Evolutionary conservation across 2,888 invertebrate genomes (phyloP), one percentile per base, ranked within the genome.

Genomic region (Hesperia comma): DNA sequence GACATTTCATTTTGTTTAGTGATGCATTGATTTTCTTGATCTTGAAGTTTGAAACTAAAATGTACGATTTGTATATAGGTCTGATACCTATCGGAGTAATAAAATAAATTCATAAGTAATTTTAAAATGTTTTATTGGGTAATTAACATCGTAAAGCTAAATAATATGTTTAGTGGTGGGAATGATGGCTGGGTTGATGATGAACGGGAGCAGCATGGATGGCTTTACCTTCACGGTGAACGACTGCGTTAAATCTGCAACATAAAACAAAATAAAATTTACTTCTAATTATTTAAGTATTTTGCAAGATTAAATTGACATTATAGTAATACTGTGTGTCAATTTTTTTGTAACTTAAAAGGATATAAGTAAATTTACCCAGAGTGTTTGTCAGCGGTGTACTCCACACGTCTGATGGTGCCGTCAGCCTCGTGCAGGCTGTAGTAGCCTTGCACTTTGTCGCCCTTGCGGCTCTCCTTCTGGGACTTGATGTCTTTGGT

Each of bases 361-460:
- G 26, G 5, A 6, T 37, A 41, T 2, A n/a, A n/a, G 37, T 2
- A 1, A 10, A 10, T 7, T 10, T 58, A 58, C 58, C 58, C 58
- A 2, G 43, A 46, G 58, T 58, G 58, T 1, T 6, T 8, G 8
- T 61, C 51, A 19, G 61, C 61, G 37, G 61, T 92, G 82, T 94
- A 94, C 84, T 94, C 90, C 72, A 94, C 94, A 54, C 93, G 94
- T 72, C 94, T 92, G 69, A 94, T 83, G 72, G 94, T 94, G 74
- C 94, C 94, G 67, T 93, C 94, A 32, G 94, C 93, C 74, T 94
- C 94, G 43, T 94, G 94, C 54, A 94, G 86, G 32, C 93, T 94
- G 84, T 95, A 95, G 78, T 94, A 94, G 53, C 95, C 95, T 80
- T 94, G 93, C 70, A 93, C 93, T 15, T 75, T 80, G 74, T 93